These are phyloP conservation scores for Hermetia illucens DNA, from an alignment of 1,140 invertebrate genomes.

Conservation along the genomic window DNA sequence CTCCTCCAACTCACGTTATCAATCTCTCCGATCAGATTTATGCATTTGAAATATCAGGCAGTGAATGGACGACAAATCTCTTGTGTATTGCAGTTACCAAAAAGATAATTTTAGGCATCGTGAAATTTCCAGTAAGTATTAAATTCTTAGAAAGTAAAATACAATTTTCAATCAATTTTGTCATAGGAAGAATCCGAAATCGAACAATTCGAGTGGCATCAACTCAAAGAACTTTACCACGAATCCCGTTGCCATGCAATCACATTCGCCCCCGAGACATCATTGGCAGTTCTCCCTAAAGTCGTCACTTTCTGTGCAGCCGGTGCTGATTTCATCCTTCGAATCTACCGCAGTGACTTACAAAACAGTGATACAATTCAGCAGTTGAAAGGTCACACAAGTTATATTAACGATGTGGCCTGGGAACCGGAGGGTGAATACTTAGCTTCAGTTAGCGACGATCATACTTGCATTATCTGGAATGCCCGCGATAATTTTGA, in stretches of 20 bases:
- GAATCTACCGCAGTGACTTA: conserved; percentile 41
- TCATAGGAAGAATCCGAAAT: conserved; percentile 17
- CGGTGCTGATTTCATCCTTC: conserved; percentile 39
- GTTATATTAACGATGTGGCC: conserved; percentile 53
- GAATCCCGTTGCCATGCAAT: conserved; percentile 36
- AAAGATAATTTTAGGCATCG: conserved; percentile 14
- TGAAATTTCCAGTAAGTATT: conserved; percentile 22
- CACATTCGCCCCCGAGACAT: conserved; percentile 47
- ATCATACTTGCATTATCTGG: conserved; percentile 60
- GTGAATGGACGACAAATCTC: conserved; percentile 23
- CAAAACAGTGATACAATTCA: conserved; percentile 28
- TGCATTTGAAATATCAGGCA: conserved; percentile 19
- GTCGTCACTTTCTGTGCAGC: conserved; percentile 40
- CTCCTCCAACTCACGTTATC: conserved; percentile 13
- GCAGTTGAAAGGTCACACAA: conserved; percentile 34
- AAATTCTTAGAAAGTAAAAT: too few relatives aligned
- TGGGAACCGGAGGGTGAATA: conserved; percentile 54
- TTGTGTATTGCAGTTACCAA: conserved; percentile 16
- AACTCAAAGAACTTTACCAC: conserved; percentile 33
- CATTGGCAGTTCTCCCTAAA: conserved; percentile 41
- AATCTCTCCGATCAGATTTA: conserved; percentile 13
- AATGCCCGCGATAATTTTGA: conserved; percentile 36
- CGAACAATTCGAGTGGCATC: conserved; percentile 19
- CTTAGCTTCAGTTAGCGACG: conserved; percentile 61
- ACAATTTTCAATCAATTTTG: too few relatives aligned